Evolutionary conservation across 1,140 invertebrate species (phyloP).

Genomic region (Himalopsyche phryganea): DNA sequence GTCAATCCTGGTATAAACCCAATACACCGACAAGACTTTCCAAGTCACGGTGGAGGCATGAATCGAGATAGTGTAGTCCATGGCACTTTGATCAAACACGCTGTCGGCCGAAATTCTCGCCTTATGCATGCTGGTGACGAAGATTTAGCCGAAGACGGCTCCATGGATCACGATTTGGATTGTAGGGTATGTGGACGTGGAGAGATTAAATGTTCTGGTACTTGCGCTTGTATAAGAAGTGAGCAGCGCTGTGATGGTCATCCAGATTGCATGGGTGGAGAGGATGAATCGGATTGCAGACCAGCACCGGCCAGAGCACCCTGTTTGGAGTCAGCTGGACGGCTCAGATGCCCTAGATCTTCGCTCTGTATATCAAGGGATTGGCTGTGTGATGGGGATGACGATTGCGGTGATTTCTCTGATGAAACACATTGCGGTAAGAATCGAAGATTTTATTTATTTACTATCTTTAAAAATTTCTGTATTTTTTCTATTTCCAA

Average conservation of each 20-base stretch:
- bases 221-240: slow-evolving; percentile 60
- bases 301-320: slow-evolving; percentile 48
- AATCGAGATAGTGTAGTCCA: slow-evolving; percentile 24
- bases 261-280: slow-evolving; percentile 61
- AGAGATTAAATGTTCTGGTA: slow-evolving; percentile 55
- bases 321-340: slow-evolving; percentile 56
- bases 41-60: slow-evolving; percentile 27
- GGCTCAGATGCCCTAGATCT: slow-evolving; percentile 64
- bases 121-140: slow-evolving; percentile 25
- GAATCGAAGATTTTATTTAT: too few relatives aligned
- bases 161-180: slow-evolving; percentile 36
- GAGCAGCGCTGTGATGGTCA: slow-evolving; percentile 59
- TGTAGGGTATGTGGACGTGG: slow-evolving; percentile 51
- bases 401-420: slow-evolving; percentile 80
- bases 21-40: slow-evolving; percentile 32
- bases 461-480: not conserved
- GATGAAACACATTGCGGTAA: slow-evolving; percentile 77
- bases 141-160: slow-evolving; percentile 38
- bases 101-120: slow-evolving; percentile 14
- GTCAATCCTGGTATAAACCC: slow-evolving; percentile 31
- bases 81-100: slow-evolving; percentile 21
- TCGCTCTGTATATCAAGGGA: slow-evolving; percentile 70
- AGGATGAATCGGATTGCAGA: slow-evolving; percentile 66
- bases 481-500: not conserved
- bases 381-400: slow-evolving; percentile 72